Base-by-base conservation (phyloP, 2,888 invertebrate species). In the Petrolisthes cinctipes region DNA sequence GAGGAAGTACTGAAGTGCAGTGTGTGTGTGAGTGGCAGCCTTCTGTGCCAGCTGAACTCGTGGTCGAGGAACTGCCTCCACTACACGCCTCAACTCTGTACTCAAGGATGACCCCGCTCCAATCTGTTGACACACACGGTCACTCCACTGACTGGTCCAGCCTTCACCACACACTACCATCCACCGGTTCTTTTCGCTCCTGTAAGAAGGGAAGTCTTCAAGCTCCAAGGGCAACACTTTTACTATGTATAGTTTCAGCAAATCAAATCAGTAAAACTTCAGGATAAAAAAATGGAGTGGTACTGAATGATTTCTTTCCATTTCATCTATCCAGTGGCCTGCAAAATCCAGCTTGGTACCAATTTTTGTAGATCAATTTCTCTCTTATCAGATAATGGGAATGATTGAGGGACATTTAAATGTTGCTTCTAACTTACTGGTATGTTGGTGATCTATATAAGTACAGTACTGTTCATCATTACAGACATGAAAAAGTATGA, bases 101-200 rank as follows among this genome's bases (percentile, higher is more conserved):
- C 82, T 88, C 82, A 88, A 23, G 23, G 86, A 85, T 14, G 20
- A 71, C 6, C 80, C 81, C 54, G 81, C 83, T 5, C 95, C 95
- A 89, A 95, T 92, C 78, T 92, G 93, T 91, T 93, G 93, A 91
- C 95, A 95, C 51, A 94, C 93, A 71, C 93, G 91, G 91, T 95
- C 93, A 57, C 95, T 94, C 91, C 94, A 93, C 6, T 93, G 93
- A 53, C 92, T 92, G 86, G 93, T 93, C 95, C 95, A 95, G 80
- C 93, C 92, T 82, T 94, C 94, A 23, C 93, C 93, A 91, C 95
- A 95, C 75, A 92, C 89, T 4, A 84, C 87, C 23, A 68, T 57
- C 90, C 90, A 90, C 9, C 85, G 86, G 20, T 53, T 85, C 75
- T 76, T 73, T 4, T 89, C 89, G 53, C 85, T 85, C 78, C 90